Percentiles rank a stretch among this genome's conserved stretches.
Evolutionary conservation across 2,888 invertebrate species (phyloP).

Genomic region (Dicycla oo): DNA sequence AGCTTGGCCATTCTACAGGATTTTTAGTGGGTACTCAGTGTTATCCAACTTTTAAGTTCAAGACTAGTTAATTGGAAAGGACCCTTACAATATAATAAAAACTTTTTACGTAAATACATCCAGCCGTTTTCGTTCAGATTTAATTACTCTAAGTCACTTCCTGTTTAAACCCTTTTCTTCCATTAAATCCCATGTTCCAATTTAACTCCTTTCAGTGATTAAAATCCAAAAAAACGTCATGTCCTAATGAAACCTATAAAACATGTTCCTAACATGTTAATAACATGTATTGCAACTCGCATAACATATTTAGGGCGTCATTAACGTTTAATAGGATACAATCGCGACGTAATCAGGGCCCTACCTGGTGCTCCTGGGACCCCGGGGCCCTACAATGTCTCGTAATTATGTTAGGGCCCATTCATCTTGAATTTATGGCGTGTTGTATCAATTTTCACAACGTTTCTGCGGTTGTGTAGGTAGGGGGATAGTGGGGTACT

Average conservation of each 20-base stretch:
- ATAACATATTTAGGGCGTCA: constrained; percentile 48
- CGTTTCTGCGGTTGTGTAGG: constrained; percentile 48
- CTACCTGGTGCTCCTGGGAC: constrained; percentile 59
- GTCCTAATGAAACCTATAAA: constrained; percentile 40
- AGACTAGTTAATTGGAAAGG: not conserved
- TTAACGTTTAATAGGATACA: constrained; percentile 61
- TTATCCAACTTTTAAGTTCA: not conserved
- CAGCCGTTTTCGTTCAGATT: not conserved
- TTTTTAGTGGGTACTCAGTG: no score
- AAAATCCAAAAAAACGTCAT: constrained; percentile 22
- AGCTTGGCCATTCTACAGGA: no score
- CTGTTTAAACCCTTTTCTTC: constrained; percentile 21
- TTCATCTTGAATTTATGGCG: constrained; percentile 57
- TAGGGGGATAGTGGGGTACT: not conserved
- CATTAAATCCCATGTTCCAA: not conserved
- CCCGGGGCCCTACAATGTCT: constrained; percentile 63
- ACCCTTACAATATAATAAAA: constrained; percentile 1
- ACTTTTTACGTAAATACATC: constrained; percentile 8
- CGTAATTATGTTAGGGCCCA: constrained; percentile 61
- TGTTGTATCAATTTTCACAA: constrained; percentile 63
- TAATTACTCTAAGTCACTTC: constrained; percentile 20
- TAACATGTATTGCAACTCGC: constrained; percentile 42
- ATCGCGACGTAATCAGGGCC: constrained; percentile 68
- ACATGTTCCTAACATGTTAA: constrained; percentile 37
- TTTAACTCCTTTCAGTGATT: constrained; percentile 22